Evolutionary conservation across 92 coral and sea anemone genomes (phyloP).

Genomic region (Palythoa heliodiscus): DNA sequence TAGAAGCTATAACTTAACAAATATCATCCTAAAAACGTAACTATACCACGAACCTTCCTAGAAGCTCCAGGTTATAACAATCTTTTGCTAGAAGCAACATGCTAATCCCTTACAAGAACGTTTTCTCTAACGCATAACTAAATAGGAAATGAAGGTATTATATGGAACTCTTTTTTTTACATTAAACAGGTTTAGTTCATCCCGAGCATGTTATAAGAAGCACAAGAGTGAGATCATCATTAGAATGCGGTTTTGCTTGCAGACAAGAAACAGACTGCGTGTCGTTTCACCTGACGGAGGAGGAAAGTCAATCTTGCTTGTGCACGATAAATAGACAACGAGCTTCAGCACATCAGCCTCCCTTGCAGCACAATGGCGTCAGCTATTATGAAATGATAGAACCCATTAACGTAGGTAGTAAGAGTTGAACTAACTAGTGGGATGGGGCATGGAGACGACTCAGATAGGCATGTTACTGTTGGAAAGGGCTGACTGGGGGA

Average conservation of each 20-base stretch:
- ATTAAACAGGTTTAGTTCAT: not conserved
- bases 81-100: not conserved
- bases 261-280: conserved; percentile 6
- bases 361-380: not conserved
- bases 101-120: not conserved
- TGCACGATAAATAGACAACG: not conserved
- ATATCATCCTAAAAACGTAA: no score
- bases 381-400: conserved; percentile 30
- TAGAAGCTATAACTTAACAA: no score
- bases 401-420: not conserved
- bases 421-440: no score
- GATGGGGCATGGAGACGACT: not conserved
- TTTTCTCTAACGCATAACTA: not conserved
- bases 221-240: not conserved
- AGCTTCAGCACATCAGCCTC: not conserved
- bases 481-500: no score
- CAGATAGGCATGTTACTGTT: no score
- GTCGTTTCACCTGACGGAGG: not conserved
- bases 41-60: no score
- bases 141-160: not conserved
- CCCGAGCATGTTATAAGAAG: conserved; percentile 2
- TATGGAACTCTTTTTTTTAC: not conserved
- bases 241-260: conserved; percentile 27
- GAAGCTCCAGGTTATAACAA: no score
- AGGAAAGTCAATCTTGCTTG: not conserved